Percentiles rank a stretch among this genome's conserved stretches.
Evolutionary conservation across 2,888 invertebrate species (phyloP).

Genomic region (Schizaphis graminum): DNA sequence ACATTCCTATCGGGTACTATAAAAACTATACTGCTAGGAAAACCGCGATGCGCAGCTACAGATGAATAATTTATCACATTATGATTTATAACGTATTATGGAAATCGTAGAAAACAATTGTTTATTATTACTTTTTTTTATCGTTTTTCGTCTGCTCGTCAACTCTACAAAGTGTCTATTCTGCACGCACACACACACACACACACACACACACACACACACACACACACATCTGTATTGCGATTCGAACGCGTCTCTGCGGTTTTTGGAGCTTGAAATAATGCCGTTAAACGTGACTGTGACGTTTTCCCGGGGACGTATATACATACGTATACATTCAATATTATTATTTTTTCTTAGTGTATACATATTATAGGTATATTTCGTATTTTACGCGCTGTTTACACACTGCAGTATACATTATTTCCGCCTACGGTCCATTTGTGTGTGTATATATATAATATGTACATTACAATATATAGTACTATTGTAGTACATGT

Average conservation of each 20-base stretch:
- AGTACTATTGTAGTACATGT: background rate
- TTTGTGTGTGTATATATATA: background rate
- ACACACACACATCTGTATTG: background rate
- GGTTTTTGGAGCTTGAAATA: constrained; percentile 2
- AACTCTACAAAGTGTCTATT: background rate
- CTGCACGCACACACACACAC: background rate
- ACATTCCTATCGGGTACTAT: background rate
- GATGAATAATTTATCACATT: background rate
- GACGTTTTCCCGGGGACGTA: background rate
- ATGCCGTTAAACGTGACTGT: constrained; percentile 1
- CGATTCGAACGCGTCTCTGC: background rate
- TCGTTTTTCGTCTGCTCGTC: background rate
- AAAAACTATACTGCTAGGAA: background rate
- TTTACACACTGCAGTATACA: background rate
- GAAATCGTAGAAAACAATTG: background rate
- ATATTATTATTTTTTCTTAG: background rate
- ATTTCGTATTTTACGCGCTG: background rate
- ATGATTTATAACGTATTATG: background rate
- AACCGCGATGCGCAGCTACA: background rate
- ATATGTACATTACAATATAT: background rate
- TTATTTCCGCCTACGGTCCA: background rate
- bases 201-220: background rate
- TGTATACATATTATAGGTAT: background rate
- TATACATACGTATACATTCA: background rate
- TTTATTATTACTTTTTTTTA: background rate